A percentile compares a stretch with the other conserved stretches of the same genome.
These are phyloP conservation scores for Numida meleagris DNA, from an alignment of 2,113 vertebrate genomes.

Conservation along the genomic window DNA sequence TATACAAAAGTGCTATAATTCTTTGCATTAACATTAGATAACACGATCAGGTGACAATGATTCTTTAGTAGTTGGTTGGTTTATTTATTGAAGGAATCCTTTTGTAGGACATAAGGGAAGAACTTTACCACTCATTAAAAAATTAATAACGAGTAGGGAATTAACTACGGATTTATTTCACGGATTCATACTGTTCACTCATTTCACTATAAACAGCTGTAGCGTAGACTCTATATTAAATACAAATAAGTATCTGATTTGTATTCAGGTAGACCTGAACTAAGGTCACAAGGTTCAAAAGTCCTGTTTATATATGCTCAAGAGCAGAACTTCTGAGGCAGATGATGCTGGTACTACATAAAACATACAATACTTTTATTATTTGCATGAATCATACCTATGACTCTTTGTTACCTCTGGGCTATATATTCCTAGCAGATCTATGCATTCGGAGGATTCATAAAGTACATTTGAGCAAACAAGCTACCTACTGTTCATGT, in stretches of 20 bases:
- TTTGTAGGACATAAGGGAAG: background rate
- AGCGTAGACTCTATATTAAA: background rate
- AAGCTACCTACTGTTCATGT: conserved; percentile 87
- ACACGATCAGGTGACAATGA: background rate
- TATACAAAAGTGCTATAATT: background rate
- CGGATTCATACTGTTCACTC: background rate
- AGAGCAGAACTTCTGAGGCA: background rate
- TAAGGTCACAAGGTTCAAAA: background rate
- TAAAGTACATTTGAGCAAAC: conserved; percentile 81
- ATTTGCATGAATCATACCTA: conserved; percentile 43
- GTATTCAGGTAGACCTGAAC: background rate
- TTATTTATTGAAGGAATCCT: background rate
- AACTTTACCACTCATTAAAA: background rate
- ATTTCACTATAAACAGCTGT: background rate
- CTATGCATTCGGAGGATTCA: conserved; percentile 43
- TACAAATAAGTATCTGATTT: background rate
- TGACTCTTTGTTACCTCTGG: background rate
- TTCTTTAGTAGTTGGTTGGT: background rate
- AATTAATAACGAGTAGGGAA: background rate
- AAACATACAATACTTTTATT: conserved; percentile 25
- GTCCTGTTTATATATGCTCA: background rate
- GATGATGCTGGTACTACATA: background rate
- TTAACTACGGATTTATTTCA: background rate
- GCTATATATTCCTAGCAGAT: conserved; percentile 31
- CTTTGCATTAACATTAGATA: background rate